Evolutionary conservation across 2,888 invertebrate species (phyloP).

Genomic region (Sthenelais limicola): DNA sequence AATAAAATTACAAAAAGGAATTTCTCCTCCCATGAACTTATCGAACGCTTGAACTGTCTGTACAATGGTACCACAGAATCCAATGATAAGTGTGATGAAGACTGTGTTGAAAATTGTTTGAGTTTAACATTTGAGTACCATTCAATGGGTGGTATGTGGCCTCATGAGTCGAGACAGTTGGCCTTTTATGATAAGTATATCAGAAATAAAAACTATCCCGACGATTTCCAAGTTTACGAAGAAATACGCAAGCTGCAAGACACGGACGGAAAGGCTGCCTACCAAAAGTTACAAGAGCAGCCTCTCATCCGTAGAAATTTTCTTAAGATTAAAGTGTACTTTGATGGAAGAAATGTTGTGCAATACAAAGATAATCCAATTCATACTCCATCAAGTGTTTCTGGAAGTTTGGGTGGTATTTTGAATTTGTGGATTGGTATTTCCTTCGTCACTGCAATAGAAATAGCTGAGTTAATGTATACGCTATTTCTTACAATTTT

Average conservation of each 20-base stretch:
- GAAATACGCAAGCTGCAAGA: not conserved
- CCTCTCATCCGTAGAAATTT: conserved; percentile 2
- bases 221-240: not conserved
- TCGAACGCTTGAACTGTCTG: not conserved
- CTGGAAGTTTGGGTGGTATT: conserved; percentile 17
- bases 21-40: not conserved
- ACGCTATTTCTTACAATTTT: too few relatives aligned
- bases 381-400: conserved; percentile 10
- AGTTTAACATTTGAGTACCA: conserved; percentile 5
- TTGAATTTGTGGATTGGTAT: conserved; percentile 27
- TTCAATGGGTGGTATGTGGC: conserved; percentile 14
- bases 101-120: conserved; percentile 10
- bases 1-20: not conserved
- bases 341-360: conserved; percentile 16
- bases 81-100: conserved; percentile 1
- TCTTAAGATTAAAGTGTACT: conserved; percentile 18
- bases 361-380: not conserved
- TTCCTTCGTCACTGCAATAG: conserved; percentile 13
- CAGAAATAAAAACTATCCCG: not conserved
- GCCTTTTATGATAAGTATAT: conserved; percentile 28
- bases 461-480: conserved; percentile 14
- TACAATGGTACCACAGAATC: not conserved
- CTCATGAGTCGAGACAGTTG: conserved; percentile 23
- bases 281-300: not conserved
- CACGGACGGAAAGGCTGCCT: not conserved